phyloP scores from a whole-genome alignment of 2,888 invertebrate species.

The Cordilura impudica region DNA sequence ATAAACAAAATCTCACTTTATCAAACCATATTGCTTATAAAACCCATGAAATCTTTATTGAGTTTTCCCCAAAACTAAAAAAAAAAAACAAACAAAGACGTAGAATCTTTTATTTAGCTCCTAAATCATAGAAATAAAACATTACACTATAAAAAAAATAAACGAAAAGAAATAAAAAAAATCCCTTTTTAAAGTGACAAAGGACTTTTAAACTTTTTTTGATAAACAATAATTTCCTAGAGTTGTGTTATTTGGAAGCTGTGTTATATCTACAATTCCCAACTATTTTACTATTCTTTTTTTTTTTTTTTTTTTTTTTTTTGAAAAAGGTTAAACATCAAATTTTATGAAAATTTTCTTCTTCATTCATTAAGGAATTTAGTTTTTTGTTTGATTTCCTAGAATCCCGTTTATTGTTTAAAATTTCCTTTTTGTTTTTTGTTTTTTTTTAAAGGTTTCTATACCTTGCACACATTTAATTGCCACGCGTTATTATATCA shows the following conservation, averaged over 20 bases:
- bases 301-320: background rate
- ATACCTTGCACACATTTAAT: conserved; percentile 32
- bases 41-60: background rate
- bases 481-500: conserved; percentile 59
- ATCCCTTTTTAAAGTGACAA: conserved; percentile 41
- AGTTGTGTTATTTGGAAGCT: conserved; percentile 4
- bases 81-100: background rate
- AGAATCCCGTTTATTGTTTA: conserved; percentile 46
- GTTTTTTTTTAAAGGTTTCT: background rate
- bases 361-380: conserved; percentile 40
- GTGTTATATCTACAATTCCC: too few species aligned
- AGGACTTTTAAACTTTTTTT: conserved; percentile 54
- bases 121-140: conserved; percentile 29
- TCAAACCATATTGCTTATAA: too few species aligned
- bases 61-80: background rate
- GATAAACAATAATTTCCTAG: conserved; percentile 18
- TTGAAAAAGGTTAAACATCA: conserved; percentile 48
- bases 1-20: background rate
- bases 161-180: background rate
- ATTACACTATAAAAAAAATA: background rate
- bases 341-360: conserved; percentile 42
- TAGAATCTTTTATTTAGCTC: conserved; percentile 28
- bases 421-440: background rate
- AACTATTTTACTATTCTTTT: conserved; percentile 7
- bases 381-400: conserved; percentile 15